phyloP scores from a whole-genome alignment of 2,888 invertebrate species.

The Plebejus melissa region DNA sequence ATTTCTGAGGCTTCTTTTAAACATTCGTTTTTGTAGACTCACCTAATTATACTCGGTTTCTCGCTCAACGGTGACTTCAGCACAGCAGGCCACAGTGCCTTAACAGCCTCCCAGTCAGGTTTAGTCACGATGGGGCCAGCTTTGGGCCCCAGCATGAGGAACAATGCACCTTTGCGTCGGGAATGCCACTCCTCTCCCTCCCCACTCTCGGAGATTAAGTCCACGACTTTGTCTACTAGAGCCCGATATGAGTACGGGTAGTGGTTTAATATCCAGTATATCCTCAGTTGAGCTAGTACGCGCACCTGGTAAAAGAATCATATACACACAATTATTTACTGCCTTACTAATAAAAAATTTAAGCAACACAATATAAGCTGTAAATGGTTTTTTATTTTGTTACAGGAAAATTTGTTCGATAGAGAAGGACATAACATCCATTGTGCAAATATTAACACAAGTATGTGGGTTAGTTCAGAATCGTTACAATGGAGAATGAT shows the following conservation, averaged over 20 bases:
- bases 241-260: conserved; percentile 85
- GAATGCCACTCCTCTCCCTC: conserved; percentile 74
- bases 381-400: too few species aligned
- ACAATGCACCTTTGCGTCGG: conserved; percentile 83
- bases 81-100: conserved; percentile 88
- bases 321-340: not conserved
- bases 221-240: conserved; percentile 80
- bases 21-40: too few species aligned
- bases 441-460: too few species aligned
- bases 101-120: conserved; percentile 86
- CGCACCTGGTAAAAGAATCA: conserved; percentile 67
- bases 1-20: too few species aligned
- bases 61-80: conserved; percentile 89
- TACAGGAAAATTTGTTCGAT: too few species aligned
- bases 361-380: not conserved
- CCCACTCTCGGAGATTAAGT: conserved; percentile 73
- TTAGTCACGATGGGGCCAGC: conserved; percentile 82
- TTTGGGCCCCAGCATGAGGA: conserved; percentile 85
- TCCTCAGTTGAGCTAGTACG: conserved; percentile 81
- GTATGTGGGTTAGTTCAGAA: too few species aligned
- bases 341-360: not conserved
- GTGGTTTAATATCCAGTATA: conserved; percentile 81
- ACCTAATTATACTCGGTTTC: conserved; percentile 87
- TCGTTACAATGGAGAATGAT: too few species aligned
- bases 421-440: too few species aligned